phyloP scores from a whole-genome alignment of 2,113 vertebrate genomes.

The Lepus timidus region DNA sequence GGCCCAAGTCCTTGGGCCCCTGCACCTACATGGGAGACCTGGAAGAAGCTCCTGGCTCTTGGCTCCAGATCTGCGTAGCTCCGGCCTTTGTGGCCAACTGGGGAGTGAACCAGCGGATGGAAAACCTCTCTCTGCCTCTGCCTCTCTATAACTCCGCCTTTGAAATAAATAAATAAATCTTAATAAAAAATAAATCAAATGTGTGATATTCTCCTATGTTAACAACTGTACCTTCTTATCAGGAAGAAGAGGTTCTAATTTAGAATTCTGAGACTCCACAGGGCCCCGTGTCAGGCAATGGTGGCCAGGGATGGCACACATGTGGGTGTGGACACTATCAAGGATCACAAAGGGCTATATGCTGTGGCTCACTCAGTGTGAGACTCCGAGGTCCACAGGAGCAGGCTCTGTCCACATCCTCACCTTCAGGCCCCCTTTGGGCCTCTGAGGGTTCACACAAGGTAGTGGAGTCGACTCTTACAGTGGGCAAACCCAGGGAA shows the following conservation, averaged over 20 bases:
- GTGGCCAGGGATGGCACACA: not conserved
- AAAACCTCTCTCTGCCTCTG: too few relatives aligned
- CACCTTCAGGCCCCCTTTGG: not conserved
- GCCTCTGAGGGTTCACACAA: not conserved
- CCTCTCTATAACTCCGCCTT: too few relatives aligned
- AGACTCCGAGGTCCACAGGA: not conserved
- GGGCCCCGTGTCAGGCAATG: not conserved
- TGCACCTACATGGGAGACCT: too few relatives aligned
- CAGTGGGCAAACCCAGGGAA: not conserved
- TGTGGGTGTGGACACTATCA: not conserved
- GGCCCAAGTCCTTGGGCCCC: too few relatives aligned
- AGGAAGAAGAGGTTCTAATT: not conserved
- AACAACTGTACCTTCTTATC: not conserved
- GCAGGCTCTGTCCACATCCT: not conserved
- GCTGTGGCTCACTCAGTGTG: too few relatives aligned
- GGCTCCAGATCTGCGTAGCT: too few relatives aligned
- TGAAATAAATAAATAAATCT: too few relatives aligned
- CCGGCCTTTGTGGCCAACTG: too few relatives aligned
- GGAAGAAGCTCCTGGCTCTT: too few relatives aligned
- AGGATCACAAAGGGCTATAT: not conserved
- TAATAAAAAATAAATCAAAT: too few relatives aligned
- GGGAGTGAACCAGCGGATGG: too few relatives aligned
- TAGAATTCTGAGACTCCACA: not conserved
- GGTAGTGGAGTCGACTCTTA: not conserved
- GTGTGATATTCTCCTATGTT: not conserved